A percentile compares a stretch with the other conserved stretches of the same genome.
These are phyloP conservation scores for Theropithecus gelada DNA, from an alignment of 2,113 vertebrate genomes.

Conservation along the genomic window DNA sequence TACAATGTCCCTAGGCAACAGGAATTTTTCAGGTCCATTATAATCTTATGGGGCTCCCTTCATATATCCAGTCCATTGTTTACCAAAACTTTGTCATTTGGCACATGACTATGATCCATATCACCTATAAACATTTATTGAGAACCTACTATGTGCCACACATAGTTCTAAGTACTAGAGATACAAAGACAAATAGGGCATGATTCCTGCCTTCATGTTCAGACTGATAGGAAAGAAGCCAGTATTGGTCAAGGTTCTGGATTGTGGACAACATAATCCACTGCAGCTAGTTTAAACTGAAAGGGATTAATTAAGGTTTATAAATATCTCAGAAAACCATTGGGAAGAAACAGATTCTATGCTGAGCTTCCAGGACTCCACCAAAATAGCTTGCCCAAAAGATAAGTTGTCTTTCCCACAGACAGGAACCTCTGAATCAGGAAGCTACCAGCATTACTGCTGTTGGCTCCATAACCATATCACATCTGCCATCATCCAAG, in stretches of 20 bases:
- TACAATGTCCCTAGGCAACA: background rate
- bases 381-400: slow-evolving; percentile 9
- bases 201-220: background rate
- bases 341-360: slow-evolving; percentile 37
- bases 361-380: background rate
- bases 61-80: background rate
- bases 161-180: background rate
- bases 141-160: background rate
- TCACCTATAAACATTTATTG: background rate
- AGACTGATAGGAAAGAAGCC: background rate
- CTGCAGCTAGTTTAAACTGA: background rate
- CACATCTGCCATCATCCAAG: background rate
- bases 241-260: background rate
- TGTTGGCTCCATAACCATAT: fast-evolving
- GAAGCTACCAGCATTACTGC: background rate
- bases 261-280: background rate
- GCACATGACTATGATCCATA: background rate
- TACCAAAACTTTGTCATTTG: background rate
- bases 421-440: background rate
- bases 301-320: slow-evolving; percentile 22
- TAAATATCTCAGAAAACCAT: slow-evolving; percentile 36
- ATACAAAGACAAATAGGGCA: background rate
- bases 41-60: background rate
- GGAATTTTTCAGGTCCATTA: background rate
- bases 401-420: background rate